Conservation (phyloP, 2,797 vertebrate species). For the Eulemur coronatus region DNA sequence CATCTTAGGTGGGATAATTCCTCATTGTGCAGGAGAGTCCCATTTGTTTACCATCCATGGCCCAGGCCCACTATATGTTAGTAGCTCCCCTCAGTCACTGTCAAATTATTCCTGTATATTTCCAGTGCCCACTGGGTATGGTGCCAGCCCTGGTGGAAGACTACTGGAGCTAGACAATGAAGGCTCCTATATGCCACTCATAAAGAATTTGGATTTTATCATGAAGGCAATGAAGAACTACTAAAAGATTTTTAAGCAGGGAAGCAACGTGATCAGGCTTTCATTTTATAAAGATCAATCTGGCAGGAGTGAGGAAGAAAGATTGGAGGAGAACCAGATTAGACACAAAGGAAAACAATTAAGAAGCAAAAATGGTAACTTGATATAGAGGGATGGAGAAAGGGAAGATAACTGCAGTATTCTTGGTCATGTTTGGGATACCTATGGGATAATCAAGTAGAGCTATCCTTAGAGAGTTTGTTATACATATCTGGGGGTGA, state of each 20-base stretch:
- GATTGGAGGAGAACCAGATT: not conserved
- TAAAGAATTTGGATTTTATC: conserved; percentile 2
- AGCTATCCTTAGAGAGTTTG: not conserved
- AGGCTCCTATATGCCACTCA: not conserved
- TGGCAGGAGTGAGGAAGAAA: not conserved
- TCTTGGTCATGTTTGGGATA: not conserved
- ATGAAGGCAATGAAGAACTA: not conserved
- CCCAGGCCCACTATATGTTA: not conserved
- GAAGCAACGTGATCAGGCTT: not conserved
- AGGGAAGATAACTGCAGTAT: not conserved
- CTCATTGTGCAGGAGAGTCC: not conserved
- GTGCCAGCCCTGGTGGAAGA: not conserved
- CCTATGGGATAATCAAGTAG: not conserved
- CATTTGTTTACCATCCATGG: not conserved
- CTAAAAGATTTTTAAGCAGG: not conserved
- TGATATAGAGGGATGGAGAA: not conserved
- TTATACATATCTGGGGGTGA: not conserved
- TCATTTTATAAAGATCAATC: not conserved
- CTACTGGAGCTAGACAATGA: not conserved
- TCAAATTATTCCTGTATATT: not conserved
- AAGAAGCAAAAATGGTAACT: not conserved
- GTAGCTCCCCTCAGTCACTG: not conserved
- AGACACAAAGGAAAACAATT: not conserved
- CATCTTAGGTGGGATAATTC: not conserved
- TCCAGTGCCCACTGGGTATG: not conserved